phyloP scores from a whole-genome alignment of 2,888 invertebrate genomes.

The Loripinus fragilis region DNA sequence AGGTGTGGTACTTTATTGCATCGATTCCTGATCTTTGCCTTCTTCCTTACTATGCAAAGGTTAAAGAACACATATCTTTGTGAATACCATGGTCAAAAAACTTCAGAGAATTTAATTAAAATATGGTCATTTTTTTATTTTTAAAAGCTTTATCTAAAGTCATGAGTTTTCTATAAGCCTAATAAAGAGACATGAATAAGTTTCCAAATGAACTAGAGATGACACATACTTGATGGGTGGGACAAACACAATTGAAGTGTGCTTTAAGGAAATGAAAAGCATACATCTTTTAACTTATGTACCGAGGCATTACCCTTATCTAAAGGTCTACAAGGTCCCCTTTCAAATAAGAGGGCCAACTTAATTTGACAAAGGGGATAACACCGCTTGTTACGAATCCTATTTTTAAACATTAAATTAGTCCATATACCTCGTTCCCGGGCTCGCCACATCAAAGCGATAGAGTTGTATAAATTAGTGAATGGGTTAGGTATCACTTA shows the following conservation, averaged over 20 bases:
- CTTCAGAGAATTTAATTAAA: too few species aligned
- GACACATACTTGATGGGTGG: conserved; percentile 3
- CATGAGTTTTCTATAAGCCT: too few species aligned
- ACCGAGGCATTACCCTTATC: conserved; percentile 10
- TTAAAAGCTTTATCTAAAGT: too few species aligned
- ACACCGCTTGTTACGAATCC: background rate
- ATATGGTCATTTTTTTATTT: too few species aligned
- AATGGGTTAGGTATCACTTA: conserved; percentile 12
- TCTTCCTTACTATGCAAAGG: too few species aligned
- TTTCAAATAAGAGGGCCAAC: background rate
- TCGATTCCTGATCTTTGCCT: too few species aligned
- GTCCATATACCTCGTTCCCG: conserved; percentile 9
- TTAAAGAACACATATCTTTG: too few species aligned
- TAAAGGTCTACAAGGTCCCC: background rate
- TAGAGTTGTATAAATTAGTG: conserved; percentile 6
- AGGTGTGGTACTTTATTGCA: too few species aligned
- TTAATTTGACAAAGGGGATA: background rate
- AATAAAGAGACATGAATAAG: too few species aligned
- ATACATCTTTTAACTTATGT: conserved; percentile 8
- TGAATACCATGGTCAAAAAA: too few species aligned
- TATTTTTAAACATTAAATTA: conserved; percentile 10
- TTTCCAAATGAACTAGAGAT: too few species aligned
- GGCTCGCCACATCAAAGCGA: conserved; percentile 4
- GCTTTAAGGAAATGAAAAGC: background rate
- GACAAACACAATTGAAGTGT: background rate